Conservation (phyloP, 2,797 vertebrate species). For the Austrolebias charrua region DNA sequence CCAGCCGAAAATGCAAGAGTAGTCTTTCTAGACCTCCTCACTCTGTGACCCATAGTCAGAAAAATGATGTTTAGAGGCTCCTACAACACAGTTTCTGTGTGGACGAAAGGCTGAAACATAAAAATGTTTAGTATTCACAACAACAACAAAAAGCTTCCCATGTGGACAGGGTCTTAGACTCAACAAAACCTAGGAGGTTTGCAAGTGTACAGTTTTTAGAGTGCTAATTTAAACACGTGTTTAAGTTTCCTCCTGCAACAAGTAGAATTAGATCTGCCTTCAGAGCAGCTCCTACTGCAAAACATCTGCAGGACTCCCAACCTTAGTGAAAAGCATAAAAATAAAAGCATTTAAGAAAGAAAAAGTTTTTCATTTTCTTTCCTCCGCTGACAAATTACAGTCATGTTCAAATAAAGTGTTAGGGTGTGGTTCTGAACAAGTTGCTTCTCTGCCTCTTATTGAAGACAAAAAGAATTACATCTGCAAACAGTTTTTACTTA, state of each 20-base stretch:
- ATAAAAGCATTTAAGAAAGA: not conserved
- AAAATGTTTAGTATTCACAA: too few relatives aligned
- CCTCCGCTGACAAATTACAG: conserved; percentile 33
- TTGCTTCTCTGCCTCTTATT: not conserved
- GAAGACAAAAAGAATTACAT: conserved; percentile 24
- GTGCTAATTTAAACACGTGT: too few relatives aligned
- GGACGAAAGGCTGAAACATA: too few relatives aligned
- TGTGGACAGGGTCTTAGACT: not conserved
- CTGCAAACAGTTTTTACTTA: conserved; percentile 45
- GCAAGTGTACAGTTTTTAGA: too few relatives aligned
- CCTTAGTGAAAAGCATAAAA: not conserved
- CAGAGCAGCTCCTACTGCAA: conserved; percentile 18
- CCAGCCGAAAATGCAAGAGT: too few relatives aligned
- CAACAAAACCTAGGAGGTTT: too few relatives aligned
- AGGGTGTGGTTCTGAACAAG: conserved; percentile 1
- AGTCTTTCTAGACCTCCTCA: too few relatives aligned
- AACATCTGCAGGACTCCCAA: conserved; percentile 10
- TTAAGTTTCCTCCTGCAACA: not conserved
- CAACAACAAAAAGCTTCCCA: too few relatives aligned
- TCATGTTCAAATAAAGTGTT: not conserved
- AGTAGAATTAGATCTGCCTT: conserved; percentile 8
- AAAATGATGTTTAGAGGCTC: too few relatives aligned
- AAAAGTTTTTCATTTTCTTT: conserved; percentile 8
- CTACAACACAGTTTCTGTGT: too few relatives aligned
- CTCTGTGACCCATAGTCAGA: too few relatives aligned